Evolutionary conservation across 2,888 invertebrate species (phyloP).

Genomic region (Aspidiotus destructor): DNA sequence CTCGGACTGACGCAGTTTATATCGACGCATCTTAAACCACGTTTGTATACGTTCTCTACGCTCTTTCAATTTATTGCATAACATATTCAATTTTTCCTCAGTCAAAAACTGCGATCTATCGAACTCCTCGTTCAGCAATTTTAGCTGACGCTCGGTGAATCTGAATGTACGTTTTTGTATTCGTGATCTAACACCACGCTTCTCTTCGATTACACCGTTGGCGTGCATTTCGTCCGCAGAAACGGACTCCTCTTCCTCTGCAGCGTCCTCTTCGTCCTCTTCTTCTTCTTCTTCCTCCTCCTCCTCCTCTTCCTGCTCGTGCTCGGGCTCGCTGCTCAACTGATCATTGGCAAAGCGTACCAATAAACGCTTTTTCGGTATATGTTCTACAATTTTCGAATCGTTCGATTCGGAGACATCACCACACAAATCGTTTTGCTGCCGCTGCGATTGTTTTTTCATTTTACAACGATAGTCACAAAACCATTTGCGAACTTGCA

Average conservation of each 20-base stretch:
- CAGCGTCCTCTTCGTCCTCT: neutral
- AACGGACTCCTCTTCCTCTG: neutral
- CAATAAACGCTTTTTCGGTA: neutral
- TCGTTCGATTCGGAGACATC: neutral
- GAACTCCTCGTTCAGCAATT: slow-evolving; percentile 24
- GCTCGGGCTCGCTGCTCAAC: neutral
- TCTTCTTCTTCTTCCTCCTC: neutral
- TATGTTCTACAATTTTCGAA: neutral
- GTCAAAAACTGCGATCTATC: slow-evolving; percentile 19
- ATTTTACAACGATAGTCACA: slow-evolving; percentile 27
- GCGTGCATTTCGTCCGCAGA: neutral
- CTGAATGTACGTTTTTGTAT: slow-evolving; percentile 6
- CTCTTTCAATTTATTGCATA: slow-evolving; percentile 15
- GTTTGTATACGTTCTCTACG: slow-evolving; percentile 11
- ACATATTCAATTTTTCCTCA: slow-evolving; percentile 5
- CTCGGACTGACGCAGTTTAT: slow-evolving; percentile 19
- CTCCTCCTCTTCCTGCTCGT: neutral
- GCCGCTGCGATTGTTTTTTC: slow-evolving; percentile 24
- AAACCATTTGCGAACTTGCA: slow-evolving; percentile 30
- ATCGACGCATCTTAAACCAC: slow-evolving; percentile 24
- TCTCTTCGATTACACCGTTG: neutral
- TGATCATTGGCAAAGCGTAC: neutral
- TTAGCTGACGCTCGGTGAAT: slow-evolving; percentile 20
- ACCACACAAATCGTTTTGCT: neutral
- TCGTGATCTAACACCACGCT: neutral